A percentile compares a stretch with the other conserved stretches of the same genome.
Evolutionary conservation across 2,888 invertebrate genomes (phyloP).

Genomic region (Nymphalis polychloros): DNA sequence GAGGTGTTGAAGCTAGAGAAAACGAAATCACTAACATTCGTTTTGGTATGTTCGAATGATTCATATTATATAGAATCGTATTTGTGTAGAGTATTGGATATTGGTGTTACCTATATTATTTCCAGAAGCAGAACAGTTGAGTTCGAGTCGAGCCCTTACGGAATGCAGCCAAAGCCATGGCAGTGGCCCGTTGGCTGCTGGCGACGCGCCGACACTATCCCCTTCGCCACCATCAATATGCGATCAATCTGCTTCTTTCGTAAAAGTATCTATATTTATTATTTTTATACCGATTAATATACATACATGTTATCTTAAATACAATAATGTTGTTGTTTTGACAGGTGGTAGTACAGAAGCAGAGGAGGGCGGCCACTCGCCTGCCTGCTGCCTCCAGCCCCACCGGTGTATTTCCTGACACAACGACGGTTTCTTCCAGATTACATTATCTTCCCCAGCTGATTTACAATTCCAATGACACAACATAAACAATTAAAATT

Average conservation of each 20-base stretch:
- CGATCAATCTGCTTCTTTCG: conserved; percentile 49
- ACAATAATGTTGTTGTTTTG: background rate
- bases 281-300: background rate
- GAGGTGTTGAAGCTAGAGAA: conserved; percentile 55
- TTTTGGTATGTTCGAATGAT: conserved; percentile 28
- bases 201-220: conserved; percentile 28
- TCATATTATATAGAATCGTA: background rate
- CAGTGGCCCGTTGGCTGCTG: conserved; percentile 30
- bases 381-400: conserved; percentile 20
- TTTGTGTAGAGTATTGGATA: background rate
- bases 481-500: background rate
- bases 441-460: background rate
- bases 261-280: conserved; percentile 25
- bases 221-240: conserved; percentile 28
- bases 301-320: background rate
- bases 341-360: conserved; percentile 50
- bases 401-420: background rate
- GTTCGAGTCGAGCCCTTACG: conserved; percentile 13
- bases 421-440: background rate
- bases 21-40: conserved; percentile 43
- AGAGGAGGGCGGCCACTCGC: conserved; percentile 37
- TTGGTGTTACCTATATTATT: background rate
- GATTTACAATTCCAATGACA: background rate
- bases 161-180: conserved; percentile 15
- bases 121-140: conserved; percentile 20